Conservation (phyloP, 1,140 invertebrate genomes). For the Drosophila setifemur region DNA sequence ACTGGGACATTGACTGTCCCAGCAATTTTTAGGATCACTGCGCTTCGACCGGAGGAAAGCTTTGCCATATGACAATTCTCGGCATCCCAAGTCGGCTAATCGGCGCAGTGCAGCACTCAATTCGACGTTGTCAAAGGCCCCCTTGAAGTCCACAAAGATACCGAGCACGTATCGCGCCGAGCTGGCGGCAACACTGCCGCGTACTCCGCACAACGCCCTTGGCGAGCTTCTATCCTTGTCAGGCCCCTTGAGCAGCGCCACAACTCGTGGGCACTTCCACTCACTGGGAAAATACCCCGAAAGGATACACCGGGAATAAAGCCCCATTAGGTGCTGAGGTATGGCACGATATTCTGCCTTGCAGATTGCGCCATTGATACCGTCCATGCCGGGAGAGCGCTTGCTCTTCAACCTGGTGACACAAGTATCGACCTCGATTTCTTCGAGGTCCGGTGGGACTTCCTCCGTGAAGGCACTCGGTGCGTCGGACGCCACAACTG, state of each 20-base stretch:
- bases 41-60: not conserved
- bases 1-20: not conserved
- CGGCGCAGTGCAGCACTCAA: not conserved
- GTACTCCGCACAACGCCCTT: too few species aligned
- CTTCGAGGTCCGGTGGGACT: not conserved
- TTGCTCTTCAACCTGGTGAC: not conserved
- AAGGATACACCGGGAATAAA: not conserved
- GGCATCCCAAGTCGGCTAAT: not conserved
- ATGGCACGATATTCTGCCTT: too few species aligned
- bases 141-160: conserved; percentile 24
- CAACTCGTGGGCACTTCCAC: conserved; percentile 14
- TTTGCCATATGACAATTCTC: not conserved
- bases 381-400: too few species aligned
- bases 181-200: too few species aligned
- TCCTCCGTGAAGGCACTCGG: not conserved
- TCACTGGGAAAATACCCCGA: conserved; percentile 6
- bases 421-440: conserved; percentile 1
- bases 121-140: conserved; percentile 9
- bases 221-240: too few species aligned
- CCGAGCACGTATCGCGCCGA: conserved; percentile 7
- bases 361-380: too few species aligned
- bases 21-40: not conserved
- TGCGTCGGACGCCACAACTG: conserved; percentile 8
- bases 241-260: conserved; percentile 3
- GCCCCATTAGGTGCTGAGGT: too few species aligned